Conservation (phyloP, 2,888 invertebrate genomes). For the Villa cingulata region DNA sequence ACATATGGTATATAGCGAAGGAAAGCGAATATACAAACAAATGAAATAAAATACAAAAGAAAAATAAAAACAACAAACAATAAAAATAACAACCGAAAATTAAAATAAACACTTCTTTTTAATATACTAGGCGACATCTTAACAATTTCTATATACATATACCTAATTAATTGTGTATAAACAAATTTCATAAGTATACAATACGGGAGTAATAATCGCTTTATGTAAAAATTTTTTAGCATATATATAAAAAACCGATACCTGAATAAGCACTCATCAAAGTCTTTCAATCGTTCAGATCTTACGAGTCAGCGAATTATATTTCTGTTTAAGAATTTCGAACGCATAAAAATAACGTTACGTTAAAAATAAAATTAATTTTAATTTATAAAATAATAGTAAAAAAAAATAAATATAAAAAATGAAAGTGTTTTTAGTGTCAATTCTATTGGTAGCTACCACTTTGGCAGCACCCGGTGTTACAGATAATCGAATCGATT, state of each 20-base stretch:
- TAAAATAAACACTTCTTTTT: not conserved
- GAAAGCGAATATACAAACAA: too few species aligned
- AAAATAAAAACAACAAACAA: not conserved
- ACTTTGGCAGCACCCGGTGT: constrained; percentile 28
- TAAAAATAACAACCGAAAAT: not conserved
- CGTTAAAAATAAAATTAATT: too few species aligned
- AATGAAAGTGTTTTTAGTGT: constrained; percentile 31
- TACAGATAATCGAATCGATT: constrained; percentile 15
- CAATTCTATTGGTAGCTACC: constrained; percentile 16
- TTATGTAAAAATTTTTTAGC: constrained; percentile 12
- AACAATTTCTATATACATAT: not conserved
- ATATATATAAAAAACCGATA: constrained; percentile 33
- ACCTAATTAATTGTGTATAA: not conserved
- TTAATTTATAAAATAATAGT: too few species aligned
- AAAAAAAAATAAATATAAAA: constrained; percentile 15
- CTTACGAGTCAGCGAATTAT: too few species aligned
- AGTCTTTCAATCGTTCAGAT: constrained; percentile 31
- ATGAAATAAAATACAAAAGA: too few species aligned
- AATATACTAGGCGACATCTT: not conserved
- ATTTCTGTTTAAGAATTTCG: too few species aligned
- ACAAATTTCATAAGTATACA: not conserved
- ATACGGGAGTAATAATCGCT: not conserved
- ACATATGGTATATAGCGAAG: too few species aligned
- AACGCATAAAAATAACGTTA: too few species aligned
- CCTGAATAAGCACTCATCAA: constrained; percentile 29